A percentile compares a stretch with the other conserved stretches of the same genome.
Evolutionary conservation across 2,113 vertebrate genomes (phyloP).

Genomic region (Cephalopterus ornatus): DNA sequence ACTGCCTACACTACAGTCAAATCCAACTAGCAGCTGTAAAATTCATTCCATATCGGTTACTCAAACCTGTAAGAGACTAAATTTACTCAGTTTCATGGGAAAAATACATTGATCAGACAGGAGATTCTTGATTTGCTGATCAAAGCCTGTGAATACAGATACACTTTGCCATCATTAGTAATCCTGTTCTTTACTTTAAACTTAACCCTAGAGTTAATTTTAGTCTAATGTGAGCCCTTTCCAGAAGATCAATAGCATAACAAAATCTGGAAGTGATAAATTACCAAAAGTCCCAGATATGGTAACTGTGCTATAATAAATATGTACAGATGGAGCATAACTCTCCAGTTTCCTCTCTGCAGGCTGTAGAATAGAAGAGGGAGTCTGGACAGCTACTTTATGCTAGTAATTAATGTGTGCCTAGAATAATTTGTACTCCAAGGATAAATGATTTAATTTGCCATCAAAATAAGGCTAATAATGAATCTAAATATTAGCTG

Average conservation of each 20-base stretch:
- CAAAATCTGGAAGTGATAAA: conserved; percentile 63
- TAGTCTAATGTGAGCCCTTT: not conserved
- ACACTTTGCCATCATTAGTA: not conserved
- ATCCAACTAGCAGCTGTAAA: not conserved
- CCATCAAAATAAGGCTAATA: not conserved
- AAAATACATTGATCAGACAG: not conserved
- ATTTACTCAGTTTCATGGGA: not conserved
- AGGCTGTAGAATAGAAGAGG: conserved; percentile 8
- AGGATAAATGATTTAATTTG: not conserved
- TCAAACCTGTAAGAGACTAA: not conserved
- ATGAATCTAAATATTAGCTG: not conserved
- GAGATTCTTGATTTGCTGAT: conserved; percentile 9
- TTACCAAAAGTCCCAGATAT: conserved; percentile 10
- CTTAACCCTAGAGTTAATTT: conserved; percentile 7
- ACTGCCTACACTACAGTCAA: not conserved
- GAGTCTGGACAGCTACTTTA: conserved; percentile 23
- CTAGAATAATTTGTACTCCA: conserved; percentile 21
- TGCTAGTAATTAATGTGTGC: conserved; percentile 12
- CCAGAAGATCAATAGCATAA: conserved; percentile 36
- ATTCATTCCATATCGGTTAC: not conserved
- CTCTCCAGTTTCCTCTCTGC: conserved; percentile 18
- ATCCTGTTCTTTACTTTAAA: conserved; percentile 31
- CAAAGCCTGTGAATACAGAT: not conserved
- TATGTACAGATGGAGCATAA: conserved; percentile 40
- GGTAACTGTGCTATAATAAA: conserved; percentile 22